Conservation (phyloP, 1,140 invertebrate genomes). For the Episyrphus balteatus region DNA sequence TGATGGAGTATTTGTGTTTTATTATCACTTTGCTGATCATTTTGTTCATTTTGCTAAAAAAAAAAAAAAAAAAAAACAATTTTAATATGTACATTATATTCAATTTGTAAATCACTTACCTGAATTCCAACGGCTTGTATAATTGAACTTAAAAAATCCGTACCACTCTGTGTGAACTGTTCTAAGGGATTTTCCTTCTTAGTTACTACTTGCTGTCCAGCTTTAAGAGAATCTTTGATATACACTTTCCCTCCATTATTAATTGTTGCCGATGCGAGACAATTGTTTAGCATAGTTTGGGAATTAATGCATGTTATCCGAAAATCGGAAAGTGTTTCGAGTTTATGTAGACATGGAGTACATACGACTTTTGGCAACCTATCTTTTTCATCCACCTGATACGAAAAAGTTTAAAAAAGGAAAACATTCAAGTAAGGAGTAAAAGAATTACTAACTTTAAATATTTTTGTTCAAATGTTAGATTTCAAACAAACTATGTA, state of each 20-base stretch:
- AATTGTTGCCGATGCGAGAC: conserved; percentile 52
- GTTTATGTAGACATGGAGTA: conserved; percentile 47
- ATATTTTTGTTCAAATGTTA: too few species aligned
- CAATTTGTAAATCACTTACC: conserved; percentile 6
- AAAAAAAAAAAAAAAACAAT: background rate
- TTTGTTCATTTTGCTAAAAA: conserved; percentile 1
- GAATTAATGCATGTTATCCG: conserved; percentile 53
- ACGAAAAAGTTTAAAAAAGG: conserved; percentile 5
- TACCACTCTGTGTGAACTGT: background rate
- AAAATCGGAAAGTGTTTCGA: conserved; percentile 51
- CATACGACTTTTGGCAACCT: conserved; percentile 61
- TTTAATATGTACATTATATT: background rate
- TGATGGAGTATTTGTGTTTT: conserved; percentile 9
- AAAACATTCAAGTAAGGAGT: background rate
- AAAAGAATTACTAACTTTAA: background rate
- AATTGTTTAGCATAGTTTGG: conserved; percentile 54
- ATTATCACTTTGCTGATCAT: background rate
- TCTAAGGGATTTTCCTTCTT: conserved; percentile 25
- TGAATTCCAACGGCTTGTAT: conserved; percentile 33
- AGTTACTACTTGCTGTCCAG: conserved; percentile 16
- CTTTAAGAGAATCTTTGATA: conserved; percentile 41
- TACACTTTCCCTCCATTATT: conserved; percentile 51
- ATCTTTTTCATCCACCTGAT: conserved; percentile 54
- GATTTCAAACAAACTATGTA: too few species aligned
- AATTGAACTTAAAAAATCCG: conserved; percentile 28